Conservation (phyloP, 2,797 vertebrate species). For the Cephalopachus bancanus region DNA sequence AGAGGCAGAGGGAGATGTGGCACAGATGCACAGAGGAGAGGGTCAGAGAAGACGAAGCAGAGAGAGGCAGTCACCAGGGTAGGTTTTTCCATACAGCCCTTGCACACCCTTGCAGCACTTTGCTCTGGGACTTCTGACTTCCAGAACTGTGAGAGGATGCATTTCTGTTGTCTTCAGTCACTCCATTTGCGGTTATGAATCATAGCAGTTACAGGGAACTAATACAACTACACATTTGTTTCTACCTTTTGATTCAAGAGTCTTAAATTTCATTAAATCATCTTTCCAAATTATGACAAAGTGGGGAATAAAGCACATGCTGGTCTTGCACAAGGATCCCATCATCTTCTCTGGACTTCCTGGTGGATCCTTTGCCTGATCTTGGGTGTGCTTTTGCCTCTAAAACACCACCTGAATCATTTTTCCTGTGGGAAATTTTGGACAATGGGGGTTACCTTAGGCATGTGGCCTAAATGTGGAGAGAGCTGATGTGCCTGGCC, state of each 20-base stretch:
- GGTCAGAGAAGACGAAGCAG: not conserved
- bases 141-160: not conserved
- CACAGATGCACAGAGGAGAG: not conserved
- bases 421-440: not conserved
- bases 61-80: not conserved
- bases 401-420: not conserved
- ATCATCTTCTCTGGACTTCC: not conserved
- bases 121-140: not conserved
- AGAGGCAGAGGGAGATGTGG: not conserved
- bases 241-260: no score
- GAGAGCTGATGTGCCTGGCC: not conserved
- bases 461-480: not conserved
- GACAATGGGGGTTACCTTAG: not conserved
- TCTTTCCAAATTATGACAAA: no score
- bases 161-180: not conserved
- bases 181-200: not conserved
- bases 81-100: not conserved
- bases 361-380: no score
- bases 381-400: not conserved
- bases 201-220: not conserved
- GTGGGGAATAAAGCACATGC: accelerated
- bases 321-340: accelerated
- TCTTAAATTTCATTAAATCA: not conserved
- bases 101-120: not conserved
- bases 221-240: not conserved